A percentile compares a stretch with the other conserved stretches of the same genome.
These are phyloP conservation scores for Polypterus bichir DNA, from an alignment of 2,113 vertebrate species.

Conservation along the genomic window DNA sequence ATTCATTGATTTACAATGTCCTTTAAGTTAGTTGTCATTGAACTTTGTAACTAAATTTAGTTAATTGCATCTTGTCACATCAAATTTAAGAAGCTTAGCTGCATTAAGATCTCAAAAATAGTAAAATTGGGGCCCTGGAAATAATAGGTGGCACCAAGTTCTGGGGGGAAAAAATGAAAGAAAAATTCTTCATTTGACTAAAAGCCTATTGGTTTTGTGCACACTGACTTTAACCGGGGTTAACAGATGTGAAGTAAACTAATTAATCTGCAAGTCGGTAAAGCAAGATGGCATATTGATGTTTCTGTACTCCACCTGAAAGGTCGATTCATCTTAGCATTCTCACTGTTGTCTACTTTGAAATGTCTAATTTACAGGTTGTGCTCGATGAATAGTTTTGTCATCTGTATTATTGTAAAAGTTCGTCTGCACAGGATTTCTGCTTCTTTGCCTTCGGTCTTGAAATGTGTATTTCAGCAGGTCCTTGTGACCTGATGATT, in stretches of 20 bases:
- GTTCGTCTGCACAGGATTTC: too few species aligned
- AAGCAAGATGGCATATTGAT: too few species aligned
- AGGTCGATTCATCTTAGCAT: too few species aligned
- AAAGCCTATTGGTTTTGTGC: slow-evolving; percentile 24
- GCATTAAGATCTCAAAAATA: not conserved
- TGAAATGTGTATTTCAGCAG: too few species aligned
- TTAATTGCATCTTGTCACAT: slow-evolving; percentile 19
- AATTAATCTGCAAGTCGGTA: slow-evolving; percentile 10
- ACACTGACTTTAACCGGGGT: slow-evolving; percentile 34
- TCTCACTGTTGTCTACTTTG: too few species aligned
- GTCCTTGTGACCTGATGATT: too few species aligned
- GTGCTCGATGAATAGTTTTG: too few species aligned
- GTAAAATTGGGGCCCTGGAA: slow-evolving; percentile 10
- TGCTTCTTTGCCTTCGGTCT: too few species aligned
- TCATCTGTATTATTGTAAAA: too few species aligned
- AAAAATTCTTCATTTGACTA: slow-evolving; percentile 28
- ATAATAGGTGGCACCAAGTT: slow-evolving; percentile 26
- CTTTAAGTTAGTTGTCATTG: not conserved
- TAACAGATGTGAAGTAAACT: slow-evolving; percentile 34
- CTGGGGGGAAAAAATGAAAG: slow-evolving; percentile 36
- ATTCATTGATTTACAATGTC: too few species aligned
- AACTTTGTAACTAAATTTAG: slow-evolving; percentile 13
- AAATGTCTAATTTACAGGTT: too few species aligned
- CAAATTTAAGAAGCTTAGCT: slow-evolving; percentile 19
- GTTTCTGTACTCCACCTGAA: too few species aligned